A percentile compares a stretch with the other conserved stretches of the same genome.
Conservation (phyloP, 1,140 invertebrate species). For the Oryctes rhinoceros region DNA sequence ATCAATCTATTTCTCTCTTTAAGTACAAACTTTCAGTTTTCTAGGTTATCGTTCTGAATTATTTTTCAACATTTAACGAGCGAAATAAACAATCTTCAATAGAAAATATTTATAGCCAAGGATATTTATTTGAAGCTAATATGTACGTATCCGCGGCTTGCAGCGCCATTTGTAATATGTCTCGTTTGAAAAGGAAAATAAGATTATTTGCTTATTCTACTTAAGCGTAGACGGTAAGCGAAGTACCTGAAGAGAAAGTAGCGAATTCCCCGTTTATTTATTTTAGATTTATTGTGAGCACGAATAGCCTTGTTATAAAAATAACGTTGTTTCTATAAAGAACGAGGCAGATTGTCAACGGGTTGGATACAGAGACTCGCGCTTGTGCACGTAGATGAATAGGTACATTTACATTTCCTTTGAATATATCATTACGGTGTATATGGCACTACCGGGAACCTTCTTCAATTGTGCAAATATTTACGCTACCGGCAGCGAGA, state of each 20-base stretch:
- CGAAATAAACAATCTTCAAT: background rate
- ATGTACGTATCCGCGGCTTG: background rate
- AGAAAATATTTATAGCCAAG: background rate
- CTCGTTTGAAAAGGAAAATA: background rate
- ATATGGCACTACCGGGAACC: background rate
- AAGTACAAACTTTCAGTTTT: background rate
- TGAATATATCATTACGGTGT: background rate
- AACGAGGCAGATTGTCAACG: background rate
- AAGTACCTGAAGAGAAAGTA: background rate
- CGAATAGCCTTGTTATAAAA: background rate
- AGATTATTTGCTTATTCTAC: background rate
- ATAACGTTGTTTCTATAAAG: background rate
- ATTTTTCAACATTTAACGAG: background rate
- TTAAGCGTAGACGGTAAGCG: background rate
- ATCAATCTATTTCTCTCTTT: background rate
- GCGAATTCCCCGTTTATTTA: background rate
- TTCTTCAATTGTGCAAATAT: background rate
- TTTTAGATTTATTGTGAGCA: background rate
- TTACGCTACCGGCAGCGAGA: background rate
- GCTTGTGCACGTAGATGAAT: background rate
- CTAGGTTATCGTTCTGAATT: background rate
- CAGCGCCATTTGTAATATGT: background rate
- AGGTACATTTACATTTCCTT: background rate
- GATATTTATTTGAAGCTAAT: background rate
- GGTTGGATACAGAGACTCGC: background rate